A percentile compares a stretch with the other conserved stretches of the same genome.
Evolutionary conservation across 64 coral and sea anemone genomes (phyloP).

Genomic region (Montipora efflorescens): DNA sequence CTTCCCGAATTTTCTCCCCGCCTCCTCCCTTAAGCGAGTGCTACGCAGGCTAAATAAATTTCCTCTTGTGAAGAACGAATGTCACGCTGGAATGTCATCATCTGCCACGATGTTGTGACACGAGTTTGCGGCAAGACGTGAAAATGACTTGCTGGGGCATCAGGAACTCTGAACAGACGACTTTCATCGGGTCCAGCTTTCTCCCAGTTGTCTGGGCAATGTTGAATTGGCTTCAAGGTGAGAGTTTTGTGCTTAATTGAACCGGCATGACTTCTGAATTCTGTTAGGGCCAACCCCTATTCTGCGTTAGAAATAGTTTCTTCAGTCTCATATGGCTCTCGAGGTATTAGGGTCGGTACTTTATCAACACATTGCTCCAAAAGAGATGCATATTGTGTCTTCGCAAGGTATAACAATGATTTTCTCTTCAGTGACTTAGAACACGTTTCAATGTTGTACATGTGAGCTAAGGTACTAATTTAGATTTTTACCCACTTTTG

Average conservation of each 20-base stretch:
- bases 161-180: background rate
- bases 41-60: no score
- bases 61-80: background rate
- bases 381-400: conserved; percentile 26
- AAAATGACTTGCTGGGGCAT: background rate
- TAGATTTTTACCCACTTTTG: no score
- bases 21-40: no score
- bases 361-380: conserved; percentile 25
- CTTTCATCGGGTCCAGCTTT: conserved; percentile 8
- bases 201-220: background rate
- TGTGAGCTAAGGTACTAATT: no score
- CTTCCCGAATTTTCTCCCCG: no score
- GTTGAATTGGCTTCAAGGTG: background rate
- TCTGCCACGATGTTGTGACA: background rate
- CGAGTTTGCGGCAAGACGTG: background rate
- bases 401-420: conserved; percentile 29
- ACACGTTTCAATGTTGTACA: background rate
- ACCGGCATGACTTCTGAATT: background rate
- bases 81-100: background rate
- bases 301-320: background rate
- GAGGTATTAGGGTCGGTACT: conserved; percentile 22
- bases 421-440: background rate
- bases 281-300: conserved; percentile 17
- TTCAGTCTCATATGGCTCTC: background rate
- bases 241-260: background rate